phyloP scores from a whole-genome alignment of 2,888 invertebrate genomes.

The Trissolcus japonicus region DNA sequence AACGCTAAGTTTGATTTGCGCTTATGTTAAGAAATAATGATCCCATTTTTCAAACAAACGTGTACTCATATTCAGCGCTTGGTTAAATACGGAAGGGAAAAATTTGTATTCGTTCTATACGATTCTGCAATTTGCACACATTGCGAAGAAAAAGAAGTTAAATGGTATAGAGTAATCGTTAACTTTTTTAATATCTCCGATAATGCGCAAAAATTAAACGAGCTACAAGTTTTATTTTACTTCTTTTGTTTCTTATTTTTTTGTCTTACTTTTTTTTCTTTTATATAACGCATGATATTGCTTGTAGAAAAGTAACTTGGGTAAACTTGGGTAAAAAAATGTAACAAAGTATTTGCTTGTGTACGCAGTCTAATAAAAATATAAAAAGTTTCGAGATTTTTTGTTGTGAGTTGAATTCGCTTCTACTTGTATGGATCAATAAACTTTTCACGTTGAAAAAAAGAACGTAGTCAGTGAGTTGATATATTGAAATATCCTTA shows the following conservation, averaged over 20 bases:
- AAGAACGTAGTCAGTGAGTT: constrained; percentile 2
- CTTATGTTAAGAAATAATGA: not conserved
- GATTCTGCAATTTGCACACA: not conserved
- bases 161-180: too few relatives aligned
- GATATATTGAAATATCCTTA: too few relatives aligned
- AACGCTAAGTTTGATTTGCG: constrained; percentile 27
- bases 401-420: constrained; percentile 19
- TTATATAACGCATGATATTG: too few relatives aligned
- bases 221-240: not conserved
- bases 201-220: too few relatives aligned
- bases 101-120: not conserved
- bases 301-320: constrained; percentile 5
- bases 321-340: constrained; percentile 25
- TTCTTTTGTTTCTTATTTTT: not conserved
- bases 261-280: too few relatives aligned
- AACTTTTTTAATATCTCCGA: too few relatives aligned
- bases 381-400: constrained; percentile 28
- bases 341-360: constrained; percentile 19
- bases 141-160: too few relatives aligned
- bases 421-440: constrained; percentile 18
- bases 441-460: constrained; percentile 18
- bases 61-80: not conserved
- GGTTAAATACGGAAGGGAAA: not conserved
- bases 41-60: not conserved
- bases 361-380: constrained; percentile 27